Evolutionary conservation across 2,797 vertebrate genomes (phyloP).

Genomic region (Hyperoplus immaculatus): DNA sequence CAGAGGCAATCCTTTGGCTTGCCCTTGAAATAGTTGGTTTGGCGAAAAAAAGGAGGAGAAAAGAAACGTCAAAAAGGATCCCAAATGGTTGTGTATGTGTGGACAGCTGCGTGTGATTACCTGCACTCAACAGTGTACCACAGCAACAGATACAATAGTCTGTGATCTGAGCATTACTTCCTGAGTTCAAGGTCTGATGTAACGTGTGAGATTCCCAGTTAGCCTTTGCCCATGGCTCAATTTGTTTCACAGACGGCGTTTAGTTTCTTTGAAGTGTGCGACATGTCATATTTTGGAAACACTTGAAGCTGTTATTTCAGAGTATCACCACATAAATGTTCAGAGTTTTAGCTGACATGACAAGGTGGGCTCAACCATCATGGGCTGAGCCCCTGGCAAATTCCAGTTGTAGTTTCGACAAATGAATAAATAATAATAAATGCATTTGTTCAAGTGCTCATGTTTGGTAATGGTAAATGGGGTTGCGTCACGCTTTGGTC

Average conservation of each 20-base stretch:
- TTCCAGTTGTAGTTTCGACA: background rate
- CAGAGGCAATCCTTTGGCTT: conserved; percentile 32
- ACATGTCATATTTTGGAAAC: conserved; percentile 6
- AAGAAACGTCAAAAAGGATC: conserved; percentile 11
- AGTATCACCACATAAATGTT: conserved; percentile 10
- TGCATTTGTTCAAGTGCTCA: conserved; percentile 29
- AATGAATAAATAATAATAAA: conserved; percentile 41
- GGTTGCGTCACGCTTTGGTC: conserved; percentile 44
- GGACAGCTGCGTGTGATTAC: conserved; percentile 60
- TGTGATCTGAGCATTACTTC: conserved; percentile 59
- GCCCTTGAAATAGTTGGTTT: background rate
- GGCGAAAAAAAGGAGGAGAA: background rate
- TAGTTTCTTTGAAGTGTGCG: conserved; percentile 23
- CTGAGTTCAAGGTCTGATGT: conserved; percentile 49
- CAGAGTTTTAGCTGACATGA: conserved; percentile 17
- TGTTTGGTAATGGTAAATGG: conserved; percentile 3
- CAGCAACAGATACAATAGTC: conserved; percentile 28
- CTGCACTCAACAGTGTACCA: conserved; percentile 19
- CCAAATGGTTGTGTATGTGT: conserved; percentile 43
- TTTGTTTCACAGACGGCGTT: conserved; percentile 25
- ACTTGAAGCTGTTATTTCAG: conserved; percentile 16
- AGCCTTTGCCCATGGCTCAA: conserved; percentile 16
- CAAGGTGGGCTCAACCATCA: conserved; percentile 50
- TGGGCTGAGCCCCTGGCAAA: background rate
- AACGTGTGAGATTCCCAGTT: conserved; percentile 42